Evolutionary conservation across 2,113 vertebrate species (phyloP).

Genomic region (Corythoichthys haematopterus): DNA sequence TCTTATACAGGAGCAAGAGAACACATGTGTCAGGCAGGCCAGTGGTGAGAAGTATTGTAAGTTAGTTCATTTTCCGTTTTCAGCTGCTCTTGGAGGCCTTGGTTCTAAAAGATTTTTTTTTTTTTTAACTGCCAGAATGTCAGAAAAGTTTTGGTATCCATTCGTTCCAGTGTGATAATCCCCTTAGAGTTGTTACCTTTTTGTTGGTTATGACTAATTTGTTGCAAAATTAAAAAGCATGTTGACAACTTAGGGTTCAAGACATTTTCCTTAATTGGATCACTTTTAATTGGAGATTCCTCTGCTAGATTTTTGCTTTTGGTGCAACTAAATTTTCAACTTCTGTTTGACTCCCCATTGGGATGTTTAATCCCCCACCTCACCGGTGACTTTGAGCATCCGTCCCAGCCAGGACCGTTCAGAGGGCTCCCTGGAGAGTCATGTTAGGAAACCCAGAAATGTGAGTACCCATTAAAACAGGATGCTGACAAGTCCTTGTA

Average conservation of each 20-base stretch:
- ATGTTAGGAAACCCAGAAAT: conserved; percentile 53
- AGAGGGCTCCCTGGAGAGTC: conserved; percentile 51
- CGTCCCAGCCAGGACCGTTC: conserved; percentile 38
- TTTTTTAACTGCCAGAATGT: neutral
- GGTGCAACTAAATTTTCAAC: conserved; percentile 28
- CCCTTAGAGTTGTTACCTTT: neutral
- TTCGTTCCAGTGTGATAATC: neutral
- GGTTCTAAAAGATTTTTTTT: neutral
- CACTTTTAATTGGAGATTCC: neutral
- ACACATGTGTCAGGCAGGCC: neutral
- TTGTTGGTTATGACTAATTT: neutral
- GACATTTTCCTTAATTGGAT: neutral
- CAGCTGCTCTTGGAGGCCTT: neutral
- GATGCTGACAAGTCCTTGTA: conserved; percentile 60
- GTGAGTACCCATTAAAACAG: conserved; percentile 60
- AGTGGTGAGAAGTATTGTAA: neutral
- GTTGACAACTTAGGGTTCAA: neutral
- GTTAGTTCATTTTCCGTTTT: neutral
- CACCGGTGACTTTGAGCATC: conserved; percentile 50
- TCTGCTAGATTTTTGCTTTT: conserved; percentile 49
- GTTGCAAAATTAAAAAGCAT: neutral
- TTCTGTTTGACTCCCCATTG: conserved; percentile 46
- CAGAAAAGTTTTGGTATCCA: neutral
- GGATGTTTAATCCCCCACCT: conserved; percentile 47
- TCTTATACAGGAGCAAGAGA: no score